Conservation (phyloP, 1,140 invertebrate genomes). For the Muscidifurax raptorellus region DNA sequence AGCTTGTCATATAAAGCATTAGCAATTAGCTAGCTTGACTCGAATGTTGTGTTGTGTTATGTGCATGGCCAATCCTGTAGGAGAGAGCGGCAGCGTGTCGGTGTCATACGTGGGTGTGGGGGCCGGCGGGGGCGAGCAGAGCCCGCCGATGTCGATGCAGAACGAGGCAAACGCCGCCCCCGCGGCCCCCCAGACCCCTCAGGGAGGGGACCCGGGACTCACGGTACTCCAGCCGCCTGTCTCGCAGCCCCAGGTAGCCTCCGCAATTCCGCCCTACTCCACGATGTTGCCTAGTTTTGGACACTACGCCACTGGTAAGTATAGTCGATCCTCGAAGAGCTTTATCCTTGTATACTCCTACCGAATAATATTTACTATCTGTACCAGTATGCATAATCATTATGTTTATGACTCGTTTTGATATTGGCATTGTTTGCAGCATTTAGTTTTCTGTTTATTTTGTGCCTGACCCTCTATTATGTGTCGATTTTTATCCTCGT, state of each 20-base stretch:
- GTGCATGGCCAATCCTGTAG: conserved; percentile 72
- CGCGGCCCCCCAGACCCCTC: conserved; percentile 75
- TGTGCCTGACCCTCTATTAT: neutral
- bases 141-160: conserved; percentile 78
- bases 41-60: conserved; percentile 73
- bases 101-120: conserved; percentile 76
- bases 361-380: too few relatives aligned
- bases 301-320: conserved; percentile 83
- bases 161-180: conserved; percentile 76
- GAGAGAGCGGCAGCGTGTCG: conserved; percentile 77
- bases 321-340: conserved; percentile 36
- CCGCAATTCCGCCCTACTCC: conserved; percentile 76
- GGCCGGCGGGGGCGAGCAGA: conserved; percentile 75
- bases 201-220: conserved; percentile 73
- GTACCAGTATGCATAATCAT: too few relatives aligned
- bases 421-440: neutral
- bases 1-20: neutral
- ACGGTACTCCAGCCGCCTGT: conserved; percentile 77
- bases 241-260: conserved; percentile 72
- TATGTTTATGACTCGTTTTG: too few relatives aligned
- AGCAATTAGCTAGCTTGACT: conserved; percentile 62
- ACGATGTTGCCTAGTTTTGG: conserved; percentile 84
- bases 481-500: neutral
- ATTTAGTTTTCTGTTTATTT: conserved; percentile 25
- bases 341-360: conserved; percentile 48